Conservation (phyloP, 2,113 vertebrate species). For the Oreocharis arfaki region DNA sequence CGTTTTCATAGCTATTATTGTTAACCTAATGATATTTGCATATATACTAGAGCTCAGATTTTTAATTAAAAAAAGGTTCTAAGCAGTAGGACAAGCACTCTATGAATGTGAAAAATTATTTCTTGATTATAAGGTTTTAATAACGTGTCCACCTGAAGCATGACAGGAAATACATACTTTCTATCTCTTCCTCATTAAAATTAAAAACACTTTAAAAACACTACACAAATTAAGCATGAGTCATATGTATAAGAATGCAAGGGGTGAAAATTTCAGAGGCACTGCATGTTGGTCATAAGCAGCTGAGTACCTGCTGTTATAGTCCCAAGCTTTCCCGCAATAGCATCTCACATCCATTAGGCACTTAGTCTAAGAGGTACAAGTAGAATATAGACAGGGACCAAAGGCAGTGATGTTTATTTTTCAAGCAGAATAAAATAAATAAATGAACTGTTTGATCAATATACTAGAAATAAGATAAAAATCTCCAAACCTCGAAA, state of each 20-base stretch:
- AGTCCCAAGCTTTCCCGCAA: background rate
- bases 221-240: background rate
- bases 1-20: background rate
- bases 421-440: background rate
- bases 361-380: background rate
- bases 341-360: background rate
- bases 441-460: background rate
- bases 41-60: background rate
- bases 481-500: background rate
- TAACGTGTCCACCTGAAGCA: background rate
- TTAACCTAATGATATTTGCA: background rate
- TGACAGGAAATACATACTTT: background rate
- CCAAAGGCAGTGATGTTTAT: background rate
- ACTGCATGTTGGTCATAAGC: background rate
- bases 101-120: background rate
- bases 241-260: background rate
- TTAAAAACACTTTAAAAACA: background rate
- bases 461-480: background rate
- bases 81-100: background rate
- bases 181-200: background rate
- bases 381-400: background rate
- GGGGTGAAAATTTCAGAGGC: background rate
- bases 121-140: background rate
- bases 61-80: slow-evolving; percentile 12
- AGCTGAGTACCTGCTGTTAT: background rate